phyloP scores from a whole-genome alignment of 2,113 vertebrate species.

The human region DNA sequence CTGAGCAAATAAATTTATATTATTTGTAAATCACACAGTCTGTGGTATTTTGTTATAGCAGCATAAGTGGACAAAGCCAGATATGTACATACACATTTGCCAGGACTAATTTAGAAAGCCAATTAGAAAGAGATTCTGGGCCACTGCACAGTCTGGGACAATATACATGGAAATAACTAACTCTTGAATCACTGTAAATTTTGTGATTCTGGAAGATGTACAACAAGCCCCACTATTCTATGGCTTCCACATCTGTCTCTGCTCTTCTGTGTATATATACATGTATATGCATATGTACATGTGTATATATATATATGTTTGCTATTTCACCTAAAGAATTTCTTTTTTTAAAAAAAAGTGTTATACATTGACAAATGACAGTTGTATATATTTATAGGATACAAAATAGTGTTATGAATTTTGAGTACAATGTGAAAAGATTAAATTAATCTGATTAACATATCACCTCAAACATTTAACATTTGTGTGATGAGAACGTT shows the following conservation, averaged over 20 bases:
- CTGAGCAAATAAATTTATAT: no score
- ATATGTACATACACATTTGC: neutral
- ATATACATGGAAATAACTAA: neutral
- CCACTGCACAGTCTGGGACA: neutral
- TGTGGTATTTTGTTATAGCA: no score
- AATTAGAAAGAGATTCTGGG: neutral
- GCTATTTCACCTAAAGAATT: neutral
- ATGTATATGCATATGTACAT: neutral
- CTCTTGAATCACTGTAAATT: neutral
- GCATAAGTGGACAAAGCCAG: neutral
- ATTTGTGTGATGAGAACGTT: neutral
- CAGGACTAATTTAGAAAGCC: neutral
- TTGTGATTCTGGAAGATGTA: neutral
- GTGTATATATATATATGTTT: neutral
- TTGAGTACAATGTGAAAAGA: neutral
- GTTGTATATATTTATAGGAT: neutral
- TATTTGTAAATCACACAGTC: no score
- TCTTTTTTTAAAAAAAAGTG: neutral
- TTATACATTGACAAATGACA: neutral
- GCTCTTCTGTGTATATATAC: neutral
- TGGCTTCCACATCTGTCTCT: neutral
- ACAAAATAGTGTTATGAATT: neutral
- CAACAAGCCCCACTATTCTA: neutral
- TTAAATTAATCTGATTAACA: neutral
- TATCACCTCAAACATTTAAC: neutral